A percentile compares a stretch with the other conserved stretches of the same genome.
These are phyloP conservation scores for Tenebrio molitor DNA, from an alignment of 1,140 invertebrate species.

Conservation along the genomic window DNA sequence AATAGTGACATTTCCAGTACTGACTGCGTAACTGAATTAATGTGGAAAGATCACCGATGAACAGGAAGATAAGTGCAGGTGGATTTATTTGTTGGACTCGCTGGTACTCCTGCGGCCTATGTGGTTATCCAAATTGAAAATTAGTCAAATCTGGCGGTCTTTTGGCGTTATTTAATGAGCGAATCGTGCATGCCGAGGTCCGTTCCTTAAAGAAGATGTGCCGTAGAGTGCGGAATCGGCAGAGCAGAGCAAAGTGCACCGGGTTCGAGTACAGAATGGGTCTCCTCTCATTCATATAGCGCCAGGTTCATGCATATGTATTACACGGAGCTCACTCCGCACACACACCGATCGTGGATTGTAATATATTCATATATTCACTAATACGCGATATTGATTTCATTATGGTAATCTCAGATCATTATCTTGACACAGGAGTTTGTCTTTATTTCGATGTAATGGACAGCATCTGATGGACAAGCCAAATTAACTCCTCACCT, in stretches of 20 bases:
- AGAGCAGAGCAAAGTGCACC: conserved; percentile 30
- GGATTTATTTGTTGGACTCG: too few relatives aligned
- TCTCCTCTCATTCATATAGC: conserved; percentile 51
- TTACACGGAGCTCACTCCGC: conserved; percentile 43
- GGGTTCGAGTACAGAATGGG: conserved; percentile 46
- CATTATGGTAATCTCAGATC: conserved; percentile 64
- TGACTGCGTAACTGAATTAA: too few relatives aligned
- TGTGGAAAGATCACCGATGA: too few relatives aligned
- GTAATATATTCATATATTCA: conserved; percentile 64
- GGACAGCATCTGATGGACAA: conserved; percentile 53
- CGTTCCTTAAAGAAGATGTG: conserved; percentile 33
- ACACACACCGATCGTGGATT: conserved; percentile 39
- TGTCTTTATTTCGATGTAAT: conserved; percentile 58
- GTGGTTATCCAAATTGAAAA: conserved; percentile 26
- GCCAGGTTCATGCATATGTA: conserved; percentile 53
- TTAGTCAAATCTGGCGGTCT: conserved; percentile 25
- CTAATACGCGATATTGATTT: conserved; percentile 65
- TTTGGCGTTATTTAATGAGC: neutral
- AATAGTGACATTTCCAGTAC: too few relatives aligned
- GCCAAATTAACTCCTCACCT: conserved; percentile 53
- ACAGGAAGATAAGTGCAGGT: too few relatives aligned
- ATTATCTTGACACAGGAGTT: conserved; percentile 63
- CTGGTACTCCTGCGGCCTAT: too few relatives aligned
- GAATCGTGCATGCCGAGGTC: neutral
- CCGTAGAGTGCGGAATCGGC: conserved; percentile 12